Percentiles rank a stretch among this genome's conserved stretches.
Conservation (phyloP, 2,888 invertebrate species). For the Drosophila subquinaria region DNA sequence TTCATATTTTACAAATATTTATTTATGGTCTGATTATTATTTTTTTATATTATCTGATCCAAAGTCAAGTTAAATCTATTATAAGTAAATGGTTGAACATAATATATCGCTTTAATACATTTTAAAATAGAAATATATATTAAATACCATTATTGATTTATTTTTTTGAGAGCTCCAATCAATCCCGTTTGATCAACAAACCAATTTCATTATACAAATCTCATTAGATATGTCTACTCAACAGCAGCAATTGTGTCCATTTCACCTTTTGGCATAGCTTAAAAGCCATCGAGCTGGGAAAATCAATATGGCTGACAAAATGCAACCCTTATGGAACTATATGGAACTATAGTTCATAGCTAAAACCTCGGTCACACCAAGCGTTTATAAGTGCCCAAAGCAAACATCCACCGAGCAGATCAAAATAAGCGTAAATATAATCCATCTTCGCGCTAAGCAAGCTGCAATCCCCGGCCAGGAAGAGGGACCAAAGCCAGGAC, state of each 20-base stretch:
- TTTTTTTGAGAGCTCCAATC: not conserved
- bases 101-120: not conserved
- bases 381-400: constrained; percentile 83
- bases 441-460: constrained; percentile 78
- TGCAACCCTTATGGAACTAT: constrained; percentile 35
- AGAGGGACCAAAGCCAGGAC: constrained; percentile 1
- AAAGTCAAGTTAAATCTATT: not conserved
- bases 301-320: constrained; percentile 66
- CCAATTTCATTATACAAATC: constrained; percentile 38
- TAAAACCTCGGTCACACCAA: constrained; percentile 77
- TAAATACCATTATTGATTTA: not conserved
- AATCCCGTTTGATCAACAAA: constrained; percentile 14
- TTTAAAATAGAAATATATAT: not conserved
- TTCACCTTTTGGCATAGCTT: constrained; percentile 19
- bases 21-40: no score
- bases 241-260: constrained; percentile 34
- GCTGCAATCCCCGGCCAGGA: constrained; percentile 48
- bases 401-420: constrained; percentile 84
- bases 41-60: no score
- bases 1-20: no score
- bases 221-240: constrained; percentile 39
- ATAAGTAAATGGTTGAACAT: not conserved
- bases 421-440: constrained; percentile 82
- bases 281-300: constrained; percentile 28
- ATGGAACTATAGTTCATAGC: constrained; percentile 16